A percentile compares a stretch with the other conserved stretches of the same genome.
Evolutionary conservation across 2,888 invertebrate genomes (phyloP).

Genomic region (Mythimna ferrago): DNA sequence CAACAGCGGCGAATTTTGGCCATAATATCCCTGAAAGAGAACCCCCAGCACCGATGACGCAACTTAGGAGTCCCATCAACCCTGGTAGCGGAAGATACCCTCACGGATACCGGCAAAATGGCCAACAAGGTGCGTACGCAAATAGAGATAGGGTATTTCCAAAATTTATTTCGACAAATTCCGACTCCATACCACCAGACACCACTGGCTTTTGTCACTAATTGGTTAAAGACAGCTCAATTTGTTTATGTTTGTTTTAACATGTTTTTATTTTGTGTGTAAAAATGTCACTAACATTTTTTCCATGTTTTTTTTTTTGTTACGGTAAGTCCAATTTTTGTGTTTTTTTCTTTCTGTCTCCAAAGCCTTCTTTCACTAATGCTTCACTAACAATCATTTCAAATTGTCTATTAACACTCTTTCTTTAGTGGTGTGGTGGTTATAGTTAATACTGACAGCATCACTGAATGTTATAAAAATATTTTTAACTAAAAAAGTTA

Average conservation of each 20-base stretch:
- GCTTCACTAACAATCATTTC: constrained; percentile 79
- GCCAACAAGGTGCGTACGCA: constrained; percentile 89
- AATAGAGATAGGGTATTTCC: constrained; percentile 82
- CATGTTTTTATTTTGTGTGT: constrained; percentile 69
- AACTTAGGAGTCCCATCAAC: constrained; percentile 85
- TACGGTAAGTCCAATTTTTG: constrained; percentile 82
- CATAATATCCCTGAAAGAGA: constrained; percentile 85
- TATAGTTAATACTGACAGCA: constrained; percentile 69
- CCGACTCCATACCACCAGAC: constrained; percentile 80
- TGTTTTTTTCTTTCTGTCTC: constrained; percentile 64
- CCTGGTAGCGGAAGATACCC: constrained; percentile 87
- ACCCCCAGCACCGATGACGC: constrained; percentile 87
- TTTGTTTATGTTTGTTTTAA: constrained; percentile 74
- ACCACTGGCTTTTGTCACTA: constrained; percentile 87
- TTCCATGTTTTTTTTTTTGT: constrained; percentile 59
- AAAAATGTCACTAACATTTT: constrained; percentile 82
- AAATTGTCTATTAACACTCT: constrained; percentile 75
- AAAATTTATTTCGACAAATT: constrained; percentile 65
- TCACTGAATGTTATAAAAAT: constrained; percentile 67
- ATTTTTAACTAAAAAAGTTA: constrained; percentile 70
- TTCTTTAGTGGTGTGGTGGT: constrained; percentile 89
- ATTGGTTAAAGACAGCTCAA: constrained; percentile 88
- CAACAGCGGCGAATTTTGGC: constrained; percentile 83
- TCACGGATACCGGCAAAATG: constrained; percentile 86
- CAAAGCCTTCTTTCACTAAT: constrained; percentile 75